Evolutionary conservation across 2,888 invertebrate species (phyloP), one percentile per base, ranked within the genome.

Genomic region (Diaphora mendica): DNA sequence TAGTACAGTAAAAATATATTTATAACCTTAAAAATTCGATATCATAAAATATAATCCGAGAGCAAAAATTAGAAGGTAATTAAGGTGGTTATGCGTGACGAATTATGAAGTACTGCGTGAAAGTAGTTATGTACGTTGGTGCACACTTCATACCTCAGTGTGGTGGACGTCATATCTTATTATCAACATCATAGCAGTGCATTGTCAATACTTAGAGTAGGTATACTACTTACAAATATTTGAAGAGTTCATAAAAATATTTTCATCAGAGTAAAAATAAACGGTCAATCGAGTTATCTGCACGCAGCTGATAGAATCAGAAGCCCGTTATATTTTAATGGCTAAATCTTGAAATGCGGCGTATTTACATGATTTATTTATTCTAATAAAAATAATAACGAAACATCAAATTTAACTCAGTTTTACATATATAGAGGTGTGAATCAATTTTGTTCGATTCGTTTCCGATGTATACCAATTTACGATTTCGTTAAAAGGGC

Each of bases 21-120:
- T n/a, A n/a, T n/a, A n/a, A n/a, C n/a, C n/a, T n/a, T n/a, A 33
- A 33, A 33, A 33, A 33, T 33, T 33, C n/a, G 33, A 70, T 78
- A 76, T 77, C 75, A 75, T 75, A 72, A 84, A 78, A 77, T 79
- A 76, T 72, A 80, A 79, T 75, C 76, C 76, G 73, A 69, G 76
- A 76, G 75, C 77, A 80, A 79, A 82, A 84, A 78, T 75, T 76
- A 69, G 71, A 66, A 74, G 77, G 78, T 77, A 78, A 76, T 82
- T 77, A 76, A 59, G 64, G 73, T 85, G 78, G 74, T 77, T 72
- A 76, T 74, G 79, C 80, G 79, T 84, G 74, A 72, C 79, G 73
- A 78, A 76, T 77, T 71, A 69, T 75, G 77, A 68, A 71, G 73
- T 55, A 74, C 67, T 73, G 75, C 73, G 65, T 74, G 75, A 74